Base-by-base conservation (phyloP, 2,888 invertebrate species). In the Busseola fusca region DNA sequence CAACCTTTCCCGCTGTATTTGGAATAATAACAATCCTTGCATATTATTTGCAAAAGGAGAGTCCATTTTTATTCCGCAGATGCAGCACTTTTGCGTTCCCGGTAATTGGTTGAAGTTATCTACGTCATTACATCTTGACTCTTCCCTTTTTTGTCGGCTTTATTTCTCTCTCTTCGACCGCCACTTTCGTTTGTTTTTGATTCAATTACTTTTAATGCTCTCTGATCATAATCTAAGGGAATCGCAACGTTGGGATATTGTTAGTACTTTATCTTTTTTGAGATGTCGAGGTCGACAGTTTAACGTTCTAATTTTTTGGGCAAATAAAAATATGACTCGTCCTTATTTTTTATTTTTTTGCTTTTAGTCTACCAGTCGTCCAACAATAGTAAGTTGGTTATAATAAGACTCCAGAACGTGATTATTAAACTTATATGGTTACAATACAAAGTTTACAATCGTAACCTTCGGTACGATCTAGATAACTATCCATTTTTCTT, bases 101-200 rank as follows among this genome's bases (percentile, higher is more conserved):
- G 86, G 95, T 95, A 95, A 95, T 95, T 95, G 95, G 94, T 94
- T 92, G 91, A 92, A 94, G 91, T 93, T 95, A 95, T 95, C 95
- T 94, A 89, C 91, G 90, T 94, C 95, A 95, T 95, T 95, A 95
- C 94, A 95, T 95, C 95, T 93, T 91, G 91, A 91, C 90, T 93
- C 88, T 92, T 91, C 90, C 90, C 90, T 92, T 93, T 92, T 93
- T 92, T 90, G 88, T 90, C 80, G 85, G 87, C 87, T 94, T 93
- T 93, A 92, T 93, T 93, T 90, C 91, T 92, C 90, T 91, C 91
- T 92, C 91, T 90, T 84, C 87, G 86, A 89, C 88, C 87, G 88
- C 90, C 87, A 90, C 92, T 92, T 92, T 91, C 91, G 91, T 93
- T 94, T 94, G 94, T 94, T 94, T 95, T 94, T 93, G 89, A 93